Evolutionary conservation across 1,140 invertebrate species (phyloP), one percentile per base, ranked within the genome.

Genomic region (Cepaea nemoralis): DNA sequence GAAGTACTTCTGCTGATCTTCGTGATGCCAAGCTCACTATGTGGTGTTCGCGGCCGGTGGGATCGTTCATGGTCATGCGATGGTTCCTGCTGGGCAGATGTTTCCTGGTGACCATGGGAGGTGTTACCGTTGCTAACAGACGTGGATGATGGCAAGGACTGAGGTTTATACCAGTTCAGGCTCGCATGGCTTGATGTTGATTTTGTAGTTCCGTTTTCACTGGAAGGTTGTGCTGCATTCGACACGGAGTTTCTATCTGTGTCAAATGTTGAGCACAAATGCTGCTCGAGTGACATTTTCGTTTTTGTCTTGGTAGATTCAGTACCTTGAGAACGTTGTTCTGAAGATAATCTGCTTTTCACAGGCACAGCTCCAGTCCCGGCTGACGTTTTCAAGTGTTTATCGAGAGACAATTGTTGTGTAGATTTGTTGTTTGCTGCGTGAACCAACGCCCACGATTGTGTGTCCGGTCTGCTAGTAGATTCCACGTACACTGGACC

Each of bases 121-220:
- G 69, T 40, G 1, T 70, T 24, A 6, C 40, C 27, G 37, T 70
- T 70, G 69, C n/a, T 39, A 2, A 70, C 37, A 6, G 69, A 70
- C 8, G 69, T 70, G 5, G 69, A 70, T n/a, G 69, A 70, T 2
- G 69, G 19, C 35, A 70, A 31, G 1, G 69, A 70, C 37, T 70
- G 69, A 8, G 69, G 69, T 31, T 70, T 70, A 31, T 70, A 70
- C 69, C 69, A 70, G 37, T 70, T 70, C 10, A 70, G 27, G n/a
- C 69, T 70, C n/a, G 69, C 69, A 16, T 55, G 69, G 35, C 69
- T 70, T 10, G 69, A 70, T 1, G 35, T 70, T 39, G 69, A 70
- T 40, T 39, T 24, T 22, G n/a, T 63, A 16, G 59, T 31, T 31
- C 59, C 59, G 22, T 63, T 63, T 5, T 63, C 59, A 31, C 59